Evolutionary conservation across 2,888 invertebrate species (phyloP), one percentile per base, ranked within the genome.

Genomic region (Cerceris rybyensis): DNA sequence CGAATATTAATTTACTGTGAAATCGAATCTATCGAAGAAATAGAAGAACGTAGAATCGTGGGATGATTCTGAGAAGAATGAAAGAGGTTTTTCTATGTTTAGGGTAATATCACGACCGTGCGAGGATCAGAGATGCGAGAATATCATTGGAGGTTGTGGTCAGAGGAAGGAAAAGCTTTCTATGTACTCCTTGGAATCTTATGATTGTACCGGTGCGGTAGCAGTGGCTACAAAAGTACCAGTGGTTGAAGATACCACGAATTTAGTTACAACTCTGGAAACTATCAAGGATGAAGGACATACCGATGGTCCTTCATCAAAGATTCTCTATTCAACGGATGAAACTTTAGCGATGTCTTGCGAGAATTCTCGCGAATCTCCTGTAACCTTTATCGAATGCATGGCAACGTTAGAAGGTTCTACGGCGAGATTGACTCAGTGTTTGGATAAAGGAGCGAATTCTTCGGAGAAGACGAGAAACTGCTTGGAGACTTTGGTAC

Each of bases 301-400:
- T 9, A 1, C 43, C 7, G 54, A 61, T 0, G 52, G 42, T 6
- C 54, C 71, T 0, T 4, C 2, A 11, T 82, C 67, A 0, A 82
- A 59, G 13, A 70, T 75, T 14, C 0, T 49, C 0, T 52, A 59
- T 28, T 28, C 63, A 0, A 28, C 71, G 1, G 14, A 1, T 5
- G 13, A 16, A 58, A 11, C 0, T 9, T 1, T 17, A 13, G 63
- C 4, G 7, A 57, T 13, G 55, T 54, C n/a, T 4, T 28, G 14
- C 5, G 50, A 66, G 11, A 60, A 11, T n/a, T 14, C 52, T 6
- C n/a, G 49, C 13, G 28, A 75, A 6, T 16, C 28, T 0, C 42
- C 70, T 0, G 17, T 75, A 13, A 78, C 78, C 39, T 67, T 79
- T 41, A 78, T 88, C n/a, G 69, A 86, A 50, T 87, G 85, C 65